phyloP scores from a whole-genome alignment of 2,888 invertebrate genomes.

The Pseudococcus longispinus region DNA sequence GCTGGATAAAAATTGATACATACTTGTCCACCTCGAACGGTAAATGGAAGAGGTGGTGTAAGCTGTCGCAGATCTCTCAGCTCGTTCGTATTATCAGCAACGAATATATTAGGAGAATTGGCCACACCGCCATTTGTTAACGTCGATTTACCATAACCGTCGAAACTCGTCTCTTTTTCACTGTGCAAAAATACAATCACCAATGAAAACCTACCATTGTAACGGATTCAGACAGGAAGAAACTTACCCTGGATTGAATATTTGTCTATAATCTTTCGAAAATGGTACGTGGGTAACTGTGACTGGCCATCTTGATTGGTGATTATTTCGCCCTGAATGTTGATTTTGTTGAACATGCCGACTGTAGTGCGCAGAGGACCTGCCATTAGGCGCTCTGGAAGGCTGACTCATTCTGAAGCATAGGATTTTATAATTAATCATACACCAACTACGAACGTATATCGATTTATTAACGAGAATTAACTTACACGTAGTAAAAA shows the following conservation, averaged over 20 bases:
- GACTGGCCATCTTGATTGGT: conserved; percentile 53
- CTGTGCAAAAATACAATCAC: not conserved
- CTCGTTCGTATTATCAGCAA: conserved; percentile 45
- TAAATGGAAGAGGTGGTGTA: conserved; percentile 53
- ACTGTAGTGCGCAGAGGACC: conserved; percentile 52
- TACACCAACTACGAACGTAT: not conserved
- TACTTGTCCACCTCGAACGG: conserved; percentile 49
- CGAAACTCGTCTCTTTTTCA: conserved; percentile 52
- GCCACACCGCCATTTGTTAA: conserved; percentile 46
- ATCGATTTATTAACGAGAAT: not conserved
- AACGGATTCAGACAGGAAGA: not conserved
- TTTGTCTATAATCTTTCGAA: conserved; percentile 55
- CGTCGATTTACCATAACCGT: conserved; percentile 41
- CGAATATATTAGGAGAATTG: conserved; percentile 49
- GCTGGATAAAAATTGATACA: not conserved
- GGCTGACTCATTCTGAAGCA: conserved; percentile 50
- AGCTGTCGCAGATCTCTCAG: conserved; percentile 48
- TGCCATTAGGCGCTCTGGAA: conserved; percentile 52
- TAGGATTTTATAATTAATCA: not conserved
- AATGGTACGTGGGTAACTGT: conserved; percentile 55
- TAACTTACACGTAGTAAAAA: not conserved
- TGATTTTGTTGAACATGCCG: conserved; percentile 54
- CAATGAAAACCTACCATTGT: not conserved
- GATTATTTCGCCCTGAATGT: conserved; percentile 48
- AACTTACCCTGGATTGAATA: conserved; percentile 49